phyloP scores from a whole-genome alignment of 37 sponge, comb jelly and placozoan species.

The Beroe forskalii region DNA sequence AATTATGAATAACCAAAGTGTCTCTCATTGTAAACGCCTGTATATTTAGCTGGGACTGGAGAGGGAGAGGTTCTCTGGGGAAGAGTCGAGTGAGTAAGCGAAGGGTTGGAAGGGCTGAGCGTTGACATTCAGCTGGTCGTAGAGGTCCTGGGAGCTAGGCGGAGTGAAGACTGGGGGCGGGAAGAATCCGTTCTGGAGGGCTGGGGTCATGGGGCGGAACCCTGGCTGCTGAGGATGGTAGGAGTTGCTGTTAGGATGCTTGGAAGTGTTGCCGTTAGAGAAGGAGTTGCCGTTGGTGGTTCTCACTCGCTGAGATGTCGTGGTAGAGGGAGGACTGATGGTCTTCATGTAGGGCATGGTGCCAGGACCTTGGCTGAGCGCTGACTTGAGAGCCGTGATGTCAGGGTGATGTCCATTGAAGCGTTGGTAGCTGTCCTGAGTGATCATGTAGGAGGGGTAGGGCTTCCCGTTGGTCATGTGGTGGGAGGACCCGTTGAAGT shows the following conservation, averaged over 20 bases:
- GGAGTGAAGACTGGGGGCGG: neutral
- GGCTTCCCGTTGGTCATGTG: slow-evolving; percentile 6
- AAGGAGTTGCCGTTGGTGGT: no score
- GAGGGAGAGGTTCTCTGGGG: slow-evolving; percentile 23
- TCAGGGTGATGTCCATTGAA: slow-evolving; percentile 51
- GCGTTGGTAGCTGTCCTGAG: slow-evolving; percentile 52
- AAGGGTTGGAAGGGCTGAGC: slow-evolving; percentile 46
- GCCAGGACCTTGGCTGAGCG: slow-evolving; percentile 34
- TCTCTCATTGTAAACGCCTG: no score
- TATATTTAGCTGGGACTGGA: neutral
- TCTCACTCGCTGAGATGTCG: no score
- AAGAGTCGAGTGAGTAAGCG: slow-evolving; percentile 17
- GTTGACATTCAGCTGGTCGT: slow-evolving; percentile 41
- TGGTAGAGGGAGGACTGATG: slow-evolving; percentile 12
- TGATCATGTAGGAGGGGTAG: slow-evolving; percentile 61
- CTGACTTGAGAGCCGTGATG: slow-evolving; percentile 23
- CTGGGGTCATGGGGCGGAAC: neutral
- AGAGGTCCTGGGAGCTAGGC: neutral
- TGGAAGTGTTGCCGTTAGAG: neutral
- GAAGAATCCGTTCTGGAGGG: neutral
- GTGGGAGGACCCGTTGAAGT: neutral
- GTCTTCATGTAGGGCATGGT: slow-evolving; percentile 14
- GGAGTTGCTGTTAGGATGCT: neutral
- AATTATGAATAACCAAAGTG: no score
- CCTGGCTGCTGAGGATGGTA: neutral